phyloP scores from a whole-genome alignment of 2,888 invertebrate species.

The Gari tellinella region DNA sequence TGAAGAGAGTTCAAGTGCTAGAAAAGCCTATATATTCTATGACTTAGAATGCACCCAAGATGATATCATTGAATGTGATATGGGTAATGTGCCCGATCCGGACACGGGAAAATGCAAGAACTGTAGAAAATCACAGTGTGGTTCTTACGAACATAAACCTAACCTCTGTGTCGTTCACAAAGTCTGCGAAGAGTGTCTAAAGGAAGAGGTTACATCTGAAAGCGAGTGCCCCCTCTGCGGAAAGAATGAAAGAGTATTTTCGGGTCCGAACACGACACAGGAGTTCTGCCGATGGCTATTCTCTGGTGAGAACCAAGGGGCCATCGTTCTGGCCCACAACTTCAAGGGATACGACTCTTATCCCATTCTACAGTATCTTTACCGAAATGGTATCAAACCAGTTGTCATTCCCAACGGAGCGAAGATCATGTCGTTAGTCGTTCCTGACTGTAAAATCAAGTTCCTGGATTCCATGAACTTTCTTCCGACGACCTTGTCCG shows the following conservation, averaged over 20 bases:
- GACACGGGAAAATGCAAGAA: slow-evolving; percentile 20
- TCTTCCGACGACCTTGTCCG: no score
- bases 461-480: no score
- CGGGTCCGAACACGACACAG: slow-evolving; percentile 11
- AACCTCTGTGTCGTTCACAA: slow-evolving; percentile 42
- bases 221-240: no score
- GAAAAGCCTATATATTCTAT: no score
- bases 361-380: slow-evolving; percentile 47
- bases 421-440: no score
- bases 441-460: no score
- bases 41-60: slow-evolving; percentile 36
- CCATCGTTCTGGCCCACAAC: slow-evolving; percentile 38
- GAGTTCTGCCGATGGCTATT: slow-evolving; percentile 39
- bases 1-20: no score
- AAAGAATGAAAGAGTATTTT: slow-evolving; percentile 10
- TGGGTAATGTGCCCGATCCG: slow-evolving; percentile 6
- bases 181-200: slow-evolving; percentile 31
- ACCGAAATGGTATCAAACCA: no score
- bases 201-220: slow-evolving; percentile 3
- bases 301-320: slow-evolving; percentile 24
- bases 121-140: slow-evolving; percentile 27
- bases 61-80: slow-evolving; percentile 22
- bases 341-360: slow-evolving; percentile 46
- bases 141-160: slow-evolving; percentile 28
- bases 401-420: no score